These are phyloP conservation scores for Hymenochirus boettgeri DNA, from an alignment of 2,113 vertebrate genomes.

Conservation along the genomic window DNA sequence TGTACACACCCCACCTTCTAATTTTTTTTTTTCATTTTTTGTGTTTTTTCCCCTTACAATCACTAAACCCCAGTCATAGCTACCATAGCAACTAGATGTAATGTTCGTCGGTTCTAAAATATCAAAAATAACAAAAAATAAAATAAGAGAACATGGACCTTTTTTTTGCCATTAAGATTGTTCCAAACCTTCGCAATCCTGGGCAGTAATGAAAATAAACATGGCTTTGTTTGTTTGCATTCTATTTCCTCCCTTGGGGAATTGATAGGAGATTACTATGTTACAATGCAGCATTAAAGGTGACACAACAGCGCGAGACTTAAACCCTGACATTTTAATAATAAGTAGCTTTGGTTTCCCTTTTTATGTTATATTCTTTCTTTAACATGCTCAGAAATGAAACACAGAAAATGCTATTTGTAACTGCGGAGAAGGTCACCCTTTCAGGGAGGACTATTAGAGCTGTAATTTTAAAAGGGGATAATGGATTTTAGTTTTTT, in stretches of 20 bases:
- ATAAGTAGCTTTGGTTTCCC: conserved; percentile 36
- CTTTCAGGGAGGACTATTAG: conserved; percentile 28
- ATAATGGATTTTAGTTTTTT: conserved; percentile 29
- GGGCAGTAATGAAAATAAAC: conserved; percentile 37
- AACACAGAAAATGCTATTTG: conserved; percentile 34
- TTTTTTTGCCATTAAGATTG: conserved; percentile 7
- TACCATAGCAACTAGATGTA: conserved; percentile 77
- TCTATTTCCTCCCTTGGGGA: conserved; percentile 16
- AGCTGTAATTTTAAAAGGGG: conserved; percentile 28
- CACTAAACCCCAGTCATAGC: conserved; percentile 74
- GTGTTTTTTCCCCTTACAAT: conserved; percentile 72
- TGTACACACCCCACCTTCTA: conserved; percentile 72
- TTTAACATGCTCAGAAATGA: conserved; percentile 31
- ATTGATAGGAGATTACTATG: conserved; percentile 34
- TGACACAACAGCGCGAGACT: conserved; percentile 31
- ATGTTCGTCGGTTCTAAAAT: conserved; percentile 71
- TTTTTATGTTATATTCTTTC: conserved; percentile 33
- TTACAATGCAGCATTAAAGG: conserved; percentile 38
- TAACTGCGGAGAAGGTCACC: conserved; percentile 33
- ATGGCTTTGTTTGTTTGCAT: conserved; percentile 17
- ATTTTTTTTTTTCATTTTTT: conserved; percentile 71
- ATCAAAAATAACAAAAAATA: conserved; percentile 75
- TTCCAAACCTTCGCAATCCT: background rate
- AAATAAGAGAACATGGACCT: conserved; percentile 62
- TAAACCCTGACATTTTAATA: conserved; percentile 42